Conservation (phyloP, 2,797 vertebrate species). For the Salmo trutta region DNA sequence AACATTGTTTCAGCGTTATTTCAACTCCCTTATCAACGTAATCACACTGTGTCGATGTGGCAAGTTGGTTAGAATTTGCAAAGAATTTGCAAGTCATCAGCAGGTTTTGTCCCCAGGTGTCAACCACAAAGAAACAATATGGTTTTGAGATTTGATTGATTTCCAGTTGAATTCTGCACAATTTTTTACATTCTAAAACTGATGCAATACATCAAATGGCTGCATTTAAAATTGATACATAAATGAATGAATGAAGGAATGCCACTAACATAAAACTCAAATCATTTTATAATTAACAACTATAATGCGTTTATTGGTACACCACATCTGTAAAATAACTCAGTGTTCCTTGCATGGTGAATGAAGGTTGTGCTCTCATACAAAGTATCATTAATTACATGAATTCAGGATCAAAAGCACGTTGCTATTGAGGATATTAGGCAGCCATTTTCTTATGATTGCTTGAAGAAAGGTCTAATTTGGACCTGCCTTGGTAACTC, state of each 20-base stretch:
- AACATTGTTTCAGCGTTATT: not conserved
- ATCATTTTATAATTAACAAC: not conserved
- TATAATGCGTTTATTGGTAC: not conserved
- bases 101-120: not conserved
- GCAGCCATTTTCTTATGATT: constrained; percentile 69
- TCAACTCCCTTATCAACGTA: not conserved
- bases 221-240: not conserved
- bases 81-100: not conserved
- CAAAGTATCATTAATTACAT: constrained; percentile 40
- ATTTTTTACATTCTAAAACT: not conserved
- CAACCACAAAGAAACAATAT: not conserved
- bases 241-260: not conserved
- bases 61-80: not conserved
- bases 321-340: not conserved
- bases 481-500: constrained; percentile 69
- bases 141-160: not conserved
- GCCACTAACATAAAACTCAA: not conserved
- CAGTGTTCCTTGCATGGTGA: not conserved
- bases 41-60: not conserved
- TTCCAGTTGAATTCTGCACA: not conserved
- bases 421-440: constrained; percentile 69
- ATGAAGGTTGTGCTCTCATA: not conserved
- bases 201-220: not conserved
- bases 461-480: constrained; percentile 78
- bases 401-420: constrained; percentile 54